phyloP scores from a whole-genome alignment of 2,888 invertebrate genomes.

The Machimus rusticus region DNA sequence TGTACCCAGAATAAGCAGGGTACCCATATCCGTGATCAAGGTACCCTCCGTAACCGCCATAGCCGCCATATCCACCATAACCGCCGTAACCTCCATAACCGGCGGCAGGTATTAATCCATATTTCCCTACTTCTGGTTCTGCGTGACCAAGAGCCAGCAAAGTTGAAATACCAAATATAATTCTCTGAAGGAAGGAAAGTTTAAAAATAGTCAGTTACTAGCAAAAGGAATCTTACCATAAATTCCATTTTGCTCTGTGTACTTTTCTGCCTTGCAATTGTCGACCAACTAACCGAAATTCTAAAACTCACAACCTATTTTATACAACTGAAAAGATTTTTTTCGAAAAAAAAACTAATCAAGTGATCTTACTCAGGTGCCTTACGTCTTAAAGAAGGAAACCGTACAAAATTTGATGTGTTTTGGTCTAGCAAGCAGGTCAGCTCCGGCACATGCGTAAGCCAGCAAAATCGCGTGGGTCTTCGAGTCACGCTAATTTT shows the following conservation, averaged over 20 bases:
- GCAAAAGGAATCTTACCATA: not conserved
- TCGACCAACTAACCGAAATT: not conserved
- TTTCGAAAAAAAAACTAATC: not conserved
- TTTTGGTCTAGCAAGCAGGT: not conserved
- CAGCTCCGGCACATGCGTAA: not conserved
- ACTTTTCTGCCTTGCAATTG: not conserved
- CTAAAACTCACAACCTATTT: not conserved
- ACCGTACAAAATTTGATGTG: not conserved
- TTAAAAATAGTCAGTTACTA: too few species aligned
- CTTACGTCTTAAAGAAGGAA: not conserved
- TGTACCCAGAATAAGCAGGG: not conserved
- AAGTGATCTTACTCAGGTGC: not conserved
- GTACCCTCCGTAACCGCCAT: not conserved
- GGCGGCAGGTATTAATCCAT: not conserved
- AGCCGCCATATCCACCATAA: not conserved
- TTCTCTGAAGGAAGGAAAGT: not conserved
- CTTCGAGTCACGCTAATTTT: not conserved
- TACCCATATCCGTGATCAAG: not conserved
- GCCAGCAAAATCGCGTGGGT: not conserved
- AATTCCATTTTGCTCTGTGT: not conserved
- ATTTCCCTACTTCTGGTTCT: not conserved
- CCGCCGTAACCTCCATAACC: not conserved
- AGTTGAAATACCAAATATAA: not conserved
- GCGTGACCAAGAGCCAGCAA: not conserved
- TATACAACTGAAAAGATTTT: not conserved